A percentile compares a stretch with the other conserved stretches of the same genome.
Evolutionary conservation across 2,113 vertebrate genomes (phyloP).

Genomic region (Sterna hirundo): DNA sequence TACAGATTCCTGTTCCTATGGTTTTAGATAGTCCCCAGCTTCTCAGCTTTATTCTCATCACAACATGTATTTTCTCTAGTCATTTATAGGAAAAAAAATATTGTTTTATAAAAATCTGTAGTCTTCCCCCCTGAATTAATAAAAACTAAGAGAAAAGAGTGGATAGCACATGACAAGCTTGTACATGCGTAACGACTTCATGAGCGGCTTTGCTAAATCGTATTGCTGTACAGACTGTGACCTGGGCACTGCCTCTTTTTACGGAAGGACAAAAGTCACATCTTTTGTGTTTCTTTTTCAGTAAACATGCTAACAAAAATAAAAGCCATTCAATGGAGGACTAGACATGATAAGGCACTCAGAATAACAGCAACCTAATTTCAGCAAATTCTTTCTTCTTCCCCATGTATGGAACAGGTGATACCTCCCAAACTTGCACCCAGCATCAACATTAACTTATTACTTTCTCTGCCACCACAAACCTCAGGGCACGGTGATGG

Average conservation of each 20-base stretch:
- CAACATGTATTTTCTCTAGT: not conserved
- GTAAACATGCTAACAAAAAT: not conserved
- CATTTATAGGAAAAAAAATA: not conserved
- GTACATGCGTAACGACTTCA: not conserved
- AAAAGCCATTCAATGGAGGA: not conserved
- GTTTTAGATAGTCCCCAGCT: not conserved
- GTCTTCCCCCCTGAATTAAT: not conserved
- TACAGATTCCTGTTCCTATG: not conserved
- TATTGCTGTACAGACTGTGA: not conserved
- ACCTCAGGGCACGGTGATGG: not conserved
- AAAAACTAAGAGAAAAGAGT: not conserved
- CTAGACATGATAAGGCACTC: not conserved
- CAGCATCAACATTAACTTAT: not conserved
- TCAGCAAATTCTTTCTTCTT: not conserved
- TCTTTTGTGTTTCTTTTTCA: not conserved
- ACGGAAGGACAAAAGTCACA: not conserved
- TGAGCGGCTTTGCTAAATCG: not conserved
- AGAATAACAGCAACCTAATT: not conserved
- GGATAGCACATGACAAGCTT: not conserved
- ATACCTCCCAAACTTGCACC: not conserved
- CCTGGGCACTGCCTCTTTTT: not conserved
- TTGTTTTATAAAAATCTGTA: not conserved
- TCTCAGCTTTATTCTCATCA: constrained; percentile 1
- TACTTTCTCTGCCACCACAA: not conserved
- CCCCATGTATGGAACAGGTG: not conserved